A percentile compares a stretch with the other conserved stretches of the same genome.
phyloP scores from a whole-genome alignment of 92 coral and sea anemone genomes.

The Zoanthus gigantus region DNA sequence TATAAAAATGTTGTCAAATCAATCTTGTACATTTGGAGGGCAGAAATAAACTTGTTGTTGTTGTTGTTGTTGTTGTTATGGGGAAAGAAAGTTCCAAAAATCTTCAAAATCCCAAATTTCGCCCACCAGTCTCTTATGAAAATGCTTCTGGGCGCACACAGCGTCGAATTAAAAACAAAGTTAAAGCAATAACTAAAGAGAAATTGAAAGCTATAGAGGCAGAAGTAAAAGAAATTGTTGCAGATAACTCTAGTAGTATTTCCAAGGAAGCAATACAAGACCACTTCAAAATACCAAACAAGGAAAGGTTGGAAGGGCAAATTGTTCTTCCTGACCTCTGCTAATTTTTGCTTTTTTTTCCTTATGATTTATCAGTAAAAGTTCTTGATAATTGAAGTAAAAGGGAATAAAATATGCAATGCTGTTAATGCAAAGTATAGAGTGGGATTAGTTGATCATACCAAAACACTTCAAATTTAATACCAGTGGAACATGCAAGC shows the following conservation, averaged over 20 bases:
- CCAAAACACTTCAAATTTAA: too few relatives aligned
- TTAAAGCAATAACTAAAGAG: too few relatives aligned
- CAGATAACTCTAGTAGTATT: background rate
- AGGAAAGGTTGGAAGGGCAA: background rate
- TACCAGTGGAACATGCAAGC: background rate
- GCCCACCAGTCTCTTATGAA: too few relatives aligned
- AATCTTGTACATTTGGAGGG: too few relatives aligned
- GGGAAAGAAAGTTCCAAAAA: background rate
- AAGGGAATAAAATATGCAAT: background rate
- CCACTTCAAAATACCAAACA: slow-evolving; percentile 24
- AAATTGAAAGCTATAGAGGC: background rate
- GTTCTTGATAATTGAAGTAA: background rate
- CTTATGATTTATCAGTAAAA: background rate
- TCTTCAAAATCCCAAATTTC: too few relatives aligned
- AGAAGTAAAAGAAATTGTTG: slow-evolving; percentile 17
- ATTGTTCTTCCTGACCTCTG: background rate
- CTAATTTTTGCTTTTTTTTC: background rate
- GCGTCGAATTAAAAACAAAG: too few relatives aligned
- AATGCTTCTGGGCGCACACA: too few relatives aligned
- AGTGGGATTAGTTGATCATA: too few relatives aligned
- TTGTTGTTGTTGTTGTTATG: too few relatives aligned
- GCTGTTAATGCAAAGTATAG: background rate
- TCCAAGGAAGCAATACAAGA: slow-evolving; percentile 15
- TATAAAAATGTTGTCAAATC: too few relatives aligned
- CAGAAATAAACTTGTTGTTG: too few relatives aligned